phyloP scores from a whole-genome alignment of 2,888 invertebrate species.

The Heliconius charithonia region DNA sequence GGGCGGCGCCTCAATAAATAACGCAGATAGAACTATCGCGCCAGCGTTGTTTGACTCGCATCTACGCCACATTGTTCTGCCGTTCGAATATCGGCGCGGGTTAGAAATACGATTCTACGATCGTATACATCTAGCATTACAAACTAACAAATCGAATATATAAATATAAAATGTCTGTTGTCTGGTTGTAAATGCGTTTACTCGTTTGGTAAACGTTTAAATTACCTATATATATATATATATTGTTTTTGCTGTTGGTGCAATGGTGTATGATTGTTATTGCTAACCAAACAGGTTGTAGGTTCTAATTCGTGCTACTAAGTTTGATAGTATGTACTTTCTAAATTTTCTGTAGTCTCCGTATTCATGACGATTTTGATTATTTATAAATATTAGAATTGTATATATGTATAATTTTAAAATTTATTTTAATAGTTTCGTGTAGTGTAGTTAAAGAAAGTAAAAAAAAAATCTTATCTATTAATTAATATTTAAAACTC shows the following conservation, averaged over 20 bases:
- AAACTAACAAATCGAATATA: constrained; percentile 36
- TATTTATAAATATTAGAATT: too few relatives aligned
- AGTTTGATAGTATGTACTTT: not conserved
- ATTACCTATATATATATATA: not conserved
- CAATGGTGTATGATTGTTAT: not conserved
- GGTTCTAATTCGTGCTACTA: not conserved
- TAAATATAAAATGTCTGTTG: constrained; percentile 28
- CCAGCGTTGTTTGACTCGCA: constrained; percentile 52
- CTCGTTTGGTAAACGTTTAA: constrained; percentile 12
- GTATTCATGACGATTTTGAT: not conserved
- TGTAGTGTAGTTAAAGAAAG: too few relatives aligned
- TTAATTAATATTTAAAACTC: too few relatives aligned
- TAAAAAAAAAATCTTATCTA: too few relatives aligned
- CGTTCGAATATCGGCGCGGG: constrained; percentile 42
- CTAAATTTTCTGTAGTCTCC: not conserved
- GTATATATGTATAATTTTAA: not conserved
- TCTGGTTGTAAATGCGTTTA: constrained; percentile 13
- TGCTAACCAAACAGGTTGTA: not conserved
- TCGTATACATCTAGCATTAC: constrained; percentile 34
- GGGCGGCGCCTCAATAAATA: constrained; percentile 60
- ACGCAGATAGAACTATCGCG: constrained; percentile 59
- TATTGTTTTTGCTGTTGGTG: not conserved
- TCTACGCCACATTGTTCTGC: constrained; percentile 50
- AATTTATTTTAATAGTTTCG: too few relatives aligned
- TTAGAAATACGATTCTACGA: constrained; percentile 45